Base-by-base conservation (phyloP, 2,113 vertebrate species). In the Sciurus niger region DNA sequence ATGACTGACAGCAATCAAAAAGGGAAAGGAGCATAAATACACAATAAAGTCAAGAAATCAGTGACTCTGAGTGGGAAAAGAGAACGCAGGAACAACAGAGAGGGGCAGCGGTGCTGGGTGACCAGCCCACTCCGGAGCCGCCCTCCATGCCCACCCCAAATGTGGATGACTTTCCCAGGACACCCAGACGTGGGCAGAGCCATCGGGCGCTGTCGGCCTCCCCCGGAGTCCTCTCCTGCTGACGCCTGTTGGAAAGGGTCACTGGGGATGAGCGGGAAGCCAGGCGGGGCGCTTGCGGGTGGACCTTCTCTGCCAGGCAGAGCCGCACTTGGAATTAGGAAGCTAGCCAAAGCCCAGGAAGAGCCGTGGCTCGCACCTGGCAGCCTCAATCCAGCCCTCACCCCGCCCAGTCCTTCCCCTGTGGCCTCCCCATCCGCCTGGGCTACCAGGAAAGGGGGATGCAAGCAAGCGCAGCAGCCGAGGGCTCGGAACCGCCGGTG, bases 201-300 rank as follows among this genome's bases (percentile, higher is more conserved):
- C 72, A 34, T 60, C 3, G 17, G 13, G 6, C 10, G 25, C 40
- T 1, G 4, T 16, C 10, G 18, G 68, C 0, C 2, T 51, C 79
- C 68, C 73, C 13, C 2, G 1, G 10, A 4, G 6, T 32, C 55
- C 43, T 34, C n/a, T 55, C 25, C 32, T 48, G 46, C 0, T 30
- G 51, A 48, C 1, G 32, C 28, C 76, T 20, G 9, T n/a, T n/a
- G 16, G 67, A 43, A 55, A 80, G 4, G 30, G 80, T 10, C 2
- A 7, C 43, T 17, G 40, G 37, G 14, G 24, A 22, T 11, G 40
- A 9, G 65, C 1, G 14, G 67, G 25, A 34, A 51, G 10, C 8
- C 4, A 24, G 13, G 55, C 70, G 9, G 40, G 22, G 37, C 3
- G 32, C 9, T 16, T 1, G 0, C 18, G 11, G 4, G 4, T 25